Evolutionary conservation across 2,797 vertebrate genomes (phyloP), one percentile per base, ranked within the genome.

Genomic region (Enteromius fasciolatus): DNA sequence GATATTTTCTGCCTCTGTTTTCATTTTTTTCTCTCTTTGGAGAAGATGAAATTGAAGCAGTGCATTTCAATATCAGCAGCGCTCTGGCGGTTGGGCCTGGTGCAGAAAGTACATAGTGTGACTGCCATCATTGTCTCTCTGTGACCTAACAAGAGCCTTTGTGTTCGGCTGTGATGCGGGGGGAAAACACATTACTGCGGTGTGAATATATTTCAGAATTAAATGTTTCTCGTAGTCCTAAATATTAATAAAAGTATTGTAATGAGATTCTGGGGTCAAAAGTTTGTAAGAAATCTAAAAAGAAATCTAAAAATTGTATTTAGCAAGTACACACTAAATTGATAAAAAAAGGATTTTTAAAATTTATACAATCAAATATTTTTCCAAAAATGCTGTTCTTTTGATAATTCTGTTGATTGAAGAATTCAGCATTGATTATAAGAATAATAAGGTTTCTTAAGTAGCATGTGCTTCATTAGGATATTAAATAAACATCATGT

Each of bases 41-140:
- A 89, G 86, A 92, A 91, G 89, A 90, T 87, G 91, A 94, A 92
- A 95, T 90, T 90, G 84, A 92, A 94, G 94, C 89, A 90, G 91
- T 0, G 82, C 91, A 93, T 92, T 92, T 87, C 88, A 93, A 92
- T 89, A 91, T 93, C 91, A 91, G 92, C 92, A 80, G 89, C 78
- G 90, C 80, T 90, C 90, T 88, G 89, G 89, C 88, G 88, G 92
- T 93, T 92, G 90, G 90, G 78, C 84, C 89, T 81, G 87, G 87
- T 59, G 85, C 70, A 85, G 88, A 83, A 89, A 69, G 83, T 86
- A 72, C 78, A 83, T 78, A 63, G 80, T 80, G 85, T 86, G 77
- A 85, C 81, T 77, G 80, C 46, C 69, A 81, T 84, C 80, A 81
- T 59, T 76, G 76, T 85, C 84, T 79, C 80, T 72, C 73, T 78